Percentiles rank a stretch among this genome's conserved stretches.
phyloP scores from a whole-genome alignment of 2,113 vertebrate genomes.

The Microtus oregoni region DNA sequence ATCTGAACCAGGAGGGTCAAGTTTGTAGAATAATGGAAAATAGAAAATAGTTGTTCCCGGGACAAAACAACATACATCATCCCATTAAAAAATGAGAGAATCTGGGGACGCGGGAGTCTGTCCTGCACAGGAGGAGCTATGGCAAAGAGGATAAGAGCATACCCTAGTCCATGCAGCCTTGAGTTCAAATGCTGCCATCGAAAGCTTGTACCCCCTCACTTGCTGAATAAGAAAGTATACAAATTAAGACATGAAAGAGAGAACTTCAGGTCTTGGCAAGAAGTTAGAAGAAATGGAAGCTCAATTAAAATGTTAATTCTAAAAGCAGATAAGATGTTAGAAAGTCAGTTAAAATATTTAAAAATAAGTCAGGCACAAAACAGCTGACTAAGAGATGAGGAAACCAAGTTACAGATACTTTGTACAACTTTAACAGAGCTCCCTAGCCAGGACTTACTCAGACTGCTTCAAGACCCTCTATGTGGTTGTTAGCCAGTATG shows the following conservation, averaged over 20 bases:
- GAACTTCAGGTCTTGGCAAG: neutral
- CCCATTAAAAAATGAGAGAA: neutral
- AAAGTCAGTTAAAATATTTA: neutral
- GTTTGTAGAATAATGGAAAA: slow-evolving; percentile 20
- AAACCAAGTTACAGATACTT: neutral
- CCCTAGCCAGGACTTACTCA: neutral
- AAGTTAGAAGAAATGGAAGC: neutral
- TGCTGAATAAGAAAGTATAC: neutral
- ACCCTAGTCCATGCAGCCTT: too few species aligned
- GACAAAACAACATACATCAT: neutral
- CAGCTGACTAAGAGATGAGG: neutral
- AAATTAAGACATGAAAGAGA: neutral
- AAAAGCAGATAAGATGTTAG: neutral
- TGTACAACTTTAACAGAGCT: neutral
- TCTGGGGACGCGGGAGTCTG: neutral
- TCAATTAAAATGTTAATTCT: neutral
- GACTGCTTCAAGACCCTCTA: neutral
- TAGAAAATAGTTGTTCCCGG: neutral
- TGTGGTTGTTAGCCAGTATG: neutral
- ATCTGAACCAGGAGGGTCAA: slow-evolving; percentile 22
- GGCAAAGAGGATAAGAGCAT: neutral
- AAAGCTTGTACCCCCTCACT: neutral
- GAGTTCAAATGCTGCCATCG: neutral
- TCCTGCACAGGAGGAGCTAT: neutral
- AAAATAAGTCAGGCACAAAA: neutral